These are phyloP conservation scores for Strix aluco DNA, from an alignment of 2,113 vertebrate species.

Conservation along the genomic window DNA sequence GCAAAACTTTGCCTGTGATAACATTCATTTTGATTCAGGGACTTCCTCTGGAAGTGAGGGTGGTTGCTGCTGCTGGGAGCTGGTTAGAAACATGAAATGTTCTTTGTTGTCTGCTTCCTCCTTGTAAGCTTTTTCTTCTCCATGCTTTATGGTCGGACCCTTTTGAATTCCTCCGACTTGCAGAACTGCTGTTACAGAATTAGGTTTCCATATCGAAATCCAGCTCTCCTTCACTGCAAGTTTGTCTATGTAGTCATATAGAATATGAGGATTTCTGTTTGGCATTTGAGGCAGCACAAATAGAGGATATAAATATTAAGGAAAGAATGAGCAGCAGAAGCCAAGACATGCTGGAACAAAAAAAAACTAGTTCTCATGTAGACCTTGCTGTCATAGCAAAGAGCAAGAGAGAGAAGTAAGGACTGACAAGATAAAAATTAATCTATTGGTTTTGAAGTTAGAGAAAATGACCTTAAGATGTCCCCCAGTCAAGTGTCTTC, in stretches of 20 bases:
- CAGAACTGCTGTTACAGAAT: background rate
- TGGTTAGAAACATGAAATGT: background rate
- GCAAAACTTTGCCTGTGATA: background rate
- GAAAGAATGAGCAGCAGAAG: background rate
- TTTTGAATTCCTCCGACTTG: background rate
- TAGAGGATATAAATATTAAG: background rate
- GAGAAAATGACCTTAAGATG: background rate
- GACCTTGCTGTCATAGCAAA: background rate
- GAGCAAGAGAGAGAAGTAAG: background rate
- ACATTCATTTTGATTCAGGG: background rate
- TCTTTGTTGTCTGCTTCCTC: background rate
- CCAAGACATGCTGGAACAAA: background rate
- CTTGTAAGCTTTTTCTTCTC: background rate
- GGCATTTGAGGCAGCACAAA: background rate
- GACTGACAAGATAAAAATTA: background rate
- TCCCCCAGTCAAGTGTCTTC: background rate
- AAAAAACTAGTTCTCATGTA: background rate
- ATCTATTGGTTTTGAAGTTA: background rate
- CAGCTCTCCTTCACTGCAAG: background rate
- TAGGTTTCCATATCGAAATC: background rate
- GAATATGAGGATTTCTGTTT: background rate
- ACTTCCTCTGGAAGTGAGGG: background rate
- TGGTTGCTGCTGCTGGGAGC: background rate
- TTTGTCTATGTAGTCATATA: background rate
- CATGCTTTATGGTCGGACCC: fast-evolving